Conservation (phyloP, 2,888 invertebrate species). For the Dryadula phaetusa region DNA sequence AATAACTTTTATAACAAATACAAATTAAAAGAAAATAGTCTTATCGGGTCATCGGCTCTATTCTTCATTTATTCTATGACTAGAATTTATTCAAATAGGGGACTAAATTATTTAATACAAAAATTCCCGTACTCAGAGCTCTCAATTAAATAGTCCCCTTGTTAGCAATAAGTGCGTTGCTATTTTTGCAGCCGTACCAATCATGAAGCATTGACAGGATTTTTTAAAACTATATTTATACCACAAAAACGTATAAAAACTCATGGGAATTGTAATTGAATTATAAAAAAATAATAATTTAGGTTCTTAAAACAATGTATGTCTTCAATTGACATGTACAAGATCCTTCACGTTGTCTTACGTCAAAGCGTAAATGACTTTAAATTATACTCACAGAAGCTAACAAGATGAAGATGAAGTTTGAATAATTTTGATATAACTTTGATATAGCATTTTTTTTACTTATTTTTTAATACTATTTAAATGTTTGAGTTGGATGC, state of each 20-base stretch:
- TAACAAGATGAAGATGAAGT: constrained; percentile 8
- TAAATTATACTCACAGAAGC: constrained; percentile 1
- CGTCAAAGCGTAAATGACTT: constrained; percentile 14
- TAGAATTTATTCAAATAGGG: constrained; percentile 1
- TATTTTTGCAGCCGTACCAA: constrained; percentile 5
- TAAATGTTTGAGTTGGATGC: no score
- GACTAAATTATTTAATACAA: constrained; percentile 18
- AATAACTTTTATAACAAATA: no score
- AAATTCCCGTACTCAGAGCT: background rate
- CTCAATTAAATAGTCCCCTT: constrained; percentile 3
- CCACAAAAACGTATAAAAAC: no score
- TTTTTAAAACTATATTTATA: background rate
- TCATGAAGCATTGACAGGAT: background rate
- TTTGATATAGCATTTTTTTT: background rate
- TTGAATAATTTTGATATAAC: background rate
- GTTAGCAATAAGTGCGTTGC: constrained; percentile 6
- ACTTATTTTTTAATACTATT: no score
- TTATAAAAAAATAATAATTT: no score
- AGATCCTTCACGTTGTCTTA: no score
- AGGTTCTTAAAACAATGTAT: no score
- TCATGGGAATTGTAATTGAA: no score
- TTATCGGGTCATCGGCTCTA: background rate
- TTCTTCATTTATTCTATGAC: background rate
- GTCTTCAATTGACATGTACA: no score
- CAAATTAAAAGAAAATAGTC: no score